Percentiles rank a stretch among this genome's conserved stretches.
These are phyloP conservation scores for Tetheella fluctuosa DNA, from an alignment of 2,888 invertebrate species.

Conservation along the genomic window DNA sequence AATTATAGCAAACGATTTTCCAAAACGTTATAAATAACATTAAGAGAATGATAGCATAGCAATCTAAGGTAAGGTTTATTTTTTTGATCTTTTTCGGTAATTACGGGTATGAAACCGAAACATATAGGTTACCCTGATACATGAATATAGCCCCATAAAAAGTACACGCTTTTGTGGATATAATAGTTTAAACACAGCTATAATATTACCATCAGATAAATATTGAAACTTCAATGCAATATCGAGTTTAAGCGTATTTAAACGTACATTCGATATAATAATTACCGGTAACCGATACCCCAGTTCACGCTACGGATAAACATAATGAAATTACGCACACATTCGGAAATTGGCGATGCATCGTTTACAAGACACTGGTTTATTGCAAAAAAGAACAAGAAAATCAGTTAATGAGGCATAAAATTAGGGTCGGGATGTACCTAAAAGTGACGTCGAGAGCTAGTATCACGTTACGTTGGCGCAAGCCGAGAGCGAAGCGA, in stretches of 20 bases:
- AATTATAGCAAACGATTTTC: too few relatives aligned
- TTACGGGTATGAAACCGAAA: background rate
- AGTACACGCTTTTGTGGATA: background rate
- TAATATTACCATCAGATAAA: constrained; percentile 13
- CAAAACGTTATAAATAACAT: too few relatives aligned
- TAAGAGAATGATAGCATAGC: too few relatives aligned
- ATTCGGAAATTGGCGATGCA: constrained; percentile 43
- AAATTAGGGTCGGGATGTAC: constrained; percentile 76
- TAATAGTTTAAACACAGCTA: constrained; percentile 8
- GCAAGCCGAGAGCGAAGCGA: constrained; percentile 29
- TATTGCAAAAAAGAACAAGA: constrained; percentile 70
- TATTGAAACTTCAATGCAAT: constrained; percentile 8
- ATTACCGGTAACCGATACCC: constrained; percentile 64
- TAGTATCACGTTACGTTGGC: constrained; percentile 63
- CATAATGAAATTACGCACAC: constrained; percentile 51
- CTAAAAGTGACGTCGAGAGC: constrained; percentile 44
- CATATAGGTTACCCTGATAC: background rate
- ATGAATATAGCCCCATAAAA: background rate
- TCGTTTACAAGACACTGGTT: constrained; percentile 59
- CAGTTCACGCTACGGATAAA: constrained; percentile 58
- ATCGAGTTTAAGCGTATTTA: constrained; percentile 4
- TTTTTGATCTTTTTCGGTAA: background rate
- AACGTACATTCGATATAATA: constrained; percentile 41
- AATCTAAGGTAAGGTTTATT: too few relatives aligned
- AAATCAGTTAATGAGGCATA: constrained; percentile 75